Evolutionary conservation across 2,888 invertebrate genomes (phyloP), one percentile per base, ranked within the genome.

Genomic region (Agriotes lineatus): DNA sequence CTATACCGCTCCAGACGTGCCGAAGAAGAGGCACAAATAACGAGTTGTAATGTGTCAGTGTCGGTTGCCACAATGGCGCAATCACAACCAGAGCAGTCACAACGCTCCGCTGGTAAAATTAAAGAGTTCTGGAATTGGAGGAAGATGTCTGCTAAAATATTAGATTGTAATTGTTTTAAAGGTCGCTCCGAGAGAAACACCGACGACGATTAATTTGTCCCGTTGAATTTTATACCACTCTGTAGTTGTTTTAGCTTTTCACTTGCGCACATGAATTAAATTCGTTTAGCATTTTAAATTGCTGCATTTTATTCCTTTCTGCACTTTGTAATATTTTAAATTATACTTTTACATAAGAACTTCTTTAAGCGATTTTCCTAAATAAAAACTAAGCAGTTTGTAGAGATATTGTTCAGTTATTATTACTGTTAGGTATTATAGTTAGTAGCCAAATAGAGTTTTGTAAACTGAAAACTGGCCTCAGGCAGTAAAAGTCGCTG

Each of bases 21-120:
- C 52, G 59, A 54, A 64, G 59, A 68, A 58, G 45, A 64, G 33
- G 37, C 19, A 52, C 50, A 64, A 69, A 54, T 69, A 69, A 69
- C 63, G 69, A 69, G 42, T 52, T 30, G 52, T 14, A 45, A 69
- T 69, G 58, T 44, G 52, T 69, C 69, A 69, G 48, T 58, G 69
- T 67, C 67, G 12, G 39, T 62, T 50, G 20, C 22, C 48, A 54
- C 59, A 62, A 67, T 67, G 57, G 50, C 18, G 42, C 48, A 67
- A 67, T 67, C 57, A 50, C 62, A 44, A 30, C 22, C 44, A 25
- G 52, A 58, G 48, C 37, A 58, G 39, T 50, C 33, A 19, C 37
- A 58, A 35, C 57, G 37, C 19, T 50, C 35, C 22, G 12, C 35
- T 33, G 35, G n/a, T 19, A 57, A 65, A 65, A 58, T 58, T 65